phyloP scores from a whole-genome alignment of 2,888 invertebrate species.

The Gastrophysa polygoni region DNA sequence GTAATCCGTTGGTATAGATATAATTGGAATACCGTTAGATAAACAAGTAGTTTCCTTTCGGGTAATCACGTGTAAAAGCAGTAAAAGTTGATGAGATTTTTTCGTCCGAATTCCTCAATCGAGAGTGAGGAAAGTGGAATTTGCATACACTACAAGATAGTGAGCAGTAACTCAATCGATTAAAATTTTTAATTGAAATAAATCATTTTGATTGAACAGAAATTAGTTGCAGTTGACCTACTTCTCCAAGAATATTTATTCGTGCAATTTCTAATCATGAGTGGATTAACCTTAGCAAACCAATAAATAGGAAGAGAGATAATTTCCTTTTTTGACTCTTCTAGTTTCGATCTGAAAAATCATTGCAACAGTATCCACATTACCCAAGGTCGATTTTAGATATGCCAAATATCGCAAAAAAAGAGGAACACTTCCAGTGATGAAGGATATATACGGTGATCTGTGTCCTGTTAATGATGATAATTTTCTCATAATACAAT shows the following conservation, averaged over 20 bases:
- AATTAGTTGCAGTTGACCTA: not conserved
- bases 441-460: too few relatives aligned
- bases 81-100: conserved; percentile 10
- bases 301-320: too few relatives aligned
- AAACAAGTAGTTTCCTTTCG: not conserved
- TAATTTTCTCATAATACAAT: too few relatives aligned
- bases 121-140: conserved; percentile 6
- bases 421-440: too few relatives aligned
- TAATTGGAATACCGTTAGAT: not conserved
- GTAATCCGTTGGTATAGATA: too few relatives aligned
- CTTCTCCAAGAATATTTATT: not conserved
- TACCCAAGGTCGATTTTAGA: too few relatives aligned
- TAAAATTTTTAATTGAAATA: not conserved
- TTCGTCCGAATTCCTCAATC: not conserved
- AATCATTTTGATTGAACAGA: not conserved
- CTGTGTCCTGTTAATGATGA: too few relatives aligned
- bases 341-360: too few relatives aligned
- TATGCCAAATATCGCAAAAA: too few relatives aligned
- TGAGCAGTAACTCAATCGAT: not conserved
- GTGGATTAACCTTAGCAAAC: too few relatives aligned
- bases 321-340: too few relatives aligned
- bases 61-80: conserved; percentile 8
- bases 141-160: not conserved
- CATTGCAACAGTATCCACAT: too few relatives aligned
- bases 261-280: not conserved